A percentile compares a stretch with the other conserved stretches of the same genome.
Evolutionary conservation across 2,797 vertebrate genomes (phyloP).

Genomic region (Simalia tracyae): DNA sequence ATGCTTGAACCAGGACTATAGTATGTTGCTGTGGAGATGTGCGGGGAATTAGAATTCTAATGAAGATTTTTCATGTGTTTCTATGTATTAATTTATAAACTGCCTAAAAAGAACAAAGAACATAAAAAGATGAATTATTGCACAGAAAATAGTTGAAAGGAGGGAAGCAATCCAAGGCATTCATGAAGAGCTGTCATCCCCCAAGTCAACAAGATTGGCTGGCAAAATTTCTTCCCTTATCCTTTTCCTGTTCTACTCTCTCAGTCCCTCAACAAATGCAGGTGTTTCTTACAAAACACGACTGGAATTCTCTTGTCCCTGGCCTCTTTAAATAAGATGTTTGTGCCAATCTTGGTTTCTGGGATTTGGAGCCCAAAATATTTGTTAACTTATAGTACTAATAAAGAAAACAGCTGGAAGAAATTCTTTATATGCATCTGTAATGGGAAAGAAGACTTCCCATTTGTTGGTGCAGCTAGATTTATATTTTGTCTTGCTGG

Average conservation of each 20-base stretch:
- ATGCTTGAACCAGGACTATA: neutral
- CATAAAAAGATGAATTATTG: constrained; percentile 7
- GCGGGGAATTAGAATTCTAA: neutral
- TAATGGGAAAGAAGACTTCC: constrained; percentile 39
- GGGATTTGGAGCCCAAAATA: constrained; percentile 29
- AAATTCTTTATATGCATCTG: constrained; percentile 34
- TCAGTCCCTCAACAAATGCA: constrained; percentile 48
- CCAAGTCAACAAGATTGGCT: constrained; percentile 45
- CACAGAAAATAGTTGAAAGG: constrained; percentile 46
- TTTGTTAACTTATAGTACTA: constrained; percentile 29
- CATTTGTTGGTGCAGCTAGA: constrained; percentile 36
- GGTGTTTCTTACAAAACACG: constrained; percentile 56
- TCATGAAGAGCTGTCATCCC: constrained; percentile 55
- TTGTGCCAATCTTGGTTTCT: constrained; percentile 39
- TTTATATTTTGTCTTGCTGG: constrained; percentile 20
- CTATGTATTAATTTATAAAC: constrained; percentile 33
- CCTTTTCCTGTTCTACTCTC: constrained; percentile 47
- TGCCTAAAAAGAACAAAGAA: neutral
- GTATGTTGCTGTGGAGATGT: neutral
- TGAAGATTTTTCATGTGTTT: neutral
- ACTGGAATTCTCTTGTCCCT: constrained; percentile 50
- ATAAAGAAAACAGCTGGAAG: constrained; percentile 35
- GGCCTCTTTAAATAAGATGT: constrained; percentile 16
- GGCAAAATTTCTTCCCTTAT: constrained; percentile 46
- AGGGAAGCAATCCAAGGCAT: constrained; percentile 45